These are phyloP conservation scores for Enteromius afrohamiltoni DNA, from an alignment of 2,797 vertebrate genomes.

Conservation along the genomic window DNA sequence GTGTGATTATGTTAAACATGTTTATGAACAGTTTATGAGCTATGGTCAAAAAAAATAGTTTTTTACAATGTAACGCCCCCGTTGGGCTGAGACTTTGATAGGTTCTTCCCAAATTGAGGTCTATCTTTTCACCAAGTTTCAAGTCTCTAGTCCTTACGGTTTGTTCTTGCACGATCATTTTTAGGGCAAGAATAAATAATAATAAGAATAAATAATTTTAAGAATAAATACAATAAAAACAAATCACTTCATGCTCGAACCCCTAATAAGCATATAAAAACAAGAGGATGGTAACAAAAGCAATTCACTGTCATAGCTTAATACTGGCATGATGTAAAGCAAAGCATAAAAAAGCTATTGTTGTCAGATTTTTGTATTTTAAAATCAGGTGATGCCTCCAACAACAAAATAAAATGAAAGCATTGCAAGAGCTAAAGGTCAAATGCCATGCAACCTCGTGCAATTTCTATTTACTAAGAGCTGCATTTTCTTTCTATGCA, in stretches of 20 bases:
- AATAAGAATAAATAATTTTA: too few relatives aligned
- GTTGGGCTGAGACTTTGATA: too few relatives aligned
- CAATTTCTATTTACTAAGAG: conserved; percentile 25
- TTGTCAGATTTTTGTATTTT: conserved; percentile 11
- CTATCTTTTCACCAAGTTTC: too few relatives aligned
- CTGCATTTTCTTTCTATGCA: conserved; percentile 17
- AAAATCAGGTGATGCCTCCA: conserved; percentile 29
- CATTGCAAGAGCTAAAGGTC: conserved; percentile 24
- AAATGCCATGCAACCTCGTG: neutral
- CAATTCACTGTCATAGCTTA: neutral
- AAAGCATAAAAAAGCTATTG: neutral
- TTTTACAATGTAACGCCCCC: too few relatives aligned
- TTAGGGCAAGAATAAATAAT: too few relatives aligned
- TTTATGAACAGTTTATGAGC: too few relatives aligned
- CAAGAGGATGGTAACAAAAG: neutral
- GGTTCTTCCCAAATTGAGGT: too few relatives aligned
- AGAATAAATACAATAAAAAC: neutral
- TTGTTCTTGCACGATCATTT: too few relatives aligned
- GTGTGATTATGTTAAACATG: too few relatives aligned
- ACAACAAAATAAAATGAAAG: conserved; percentile 2
- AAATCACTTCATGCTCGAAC: too few relatives aligned
- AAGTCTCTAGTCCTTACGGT: too few relatives aligned
- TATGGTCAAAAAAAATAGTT: too few relatives aligned
- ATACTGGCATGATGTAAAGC: neutral
- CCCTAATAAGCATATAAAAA: neutral